Evolutionary conservation across 2,888 invertebrate species (phyloP), one percentile per base, ranked within the genome.

Genomic region (Galerucella pusilla): DNA sequence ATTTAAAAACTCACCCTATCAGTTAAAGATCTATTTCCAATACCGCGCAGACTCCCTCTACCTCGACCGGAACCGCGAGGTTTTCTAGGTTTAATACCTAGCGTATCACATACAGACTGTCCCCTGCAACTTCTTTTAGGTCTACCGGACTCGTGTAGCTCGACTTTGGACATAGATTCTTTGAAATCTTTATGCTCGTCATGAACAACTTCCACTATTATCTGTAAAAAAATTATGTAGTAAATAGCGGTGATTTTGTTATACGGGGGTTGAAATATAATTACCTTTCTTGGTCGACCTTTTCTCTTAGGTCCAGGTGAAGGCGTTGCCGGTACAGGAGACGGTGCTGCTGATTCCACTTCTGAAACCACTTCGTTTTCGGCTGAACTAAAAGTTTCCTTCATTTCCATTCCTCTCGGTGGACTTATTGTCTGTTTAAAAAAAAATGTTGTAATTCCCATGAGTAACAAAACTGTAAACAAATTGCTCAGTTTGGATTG

Each of bases 101-200:
- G 79, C 20, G 87, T 86, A 42, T 85, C 85, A 57, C 86, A 83
- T 6, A 85, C 87, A 16, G 87, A 86, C 60, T 85, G 85, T 6
- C 87, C 88, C 61, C 88, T 83, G 77, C 88, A 88, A 76, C 87
- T 88, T 7, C 88, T 83, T 79, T 88, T 88, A 54, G 88, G 88
- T 68, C 88, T 81, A 14, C 84, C 83, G 3, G 84, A 82, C 66
- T 85, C 85, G 28, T 73, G 70, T 2, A 78, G 66, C 6, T 60
- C 46, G 12, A 75, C 46, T n/a, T 68, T 71, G 12, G 59, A 52
- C 12, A 73, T 49, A 4, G 66, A 28, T 52, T 70, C 74, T 20
- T 74, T 71, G n/a, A 57, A 54, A 1, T 69, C 67, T 77, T 77
- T 87, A 83, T 81, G 87, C 81, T 81, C 89, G 84, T 85, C 85